Percentiles rank a stretch among this genome's conserved stretches.
phyloP scores from a whole-genome alignment of 2,797 vertebrate genomes.

The Tragelaphus oryx region DNA sequence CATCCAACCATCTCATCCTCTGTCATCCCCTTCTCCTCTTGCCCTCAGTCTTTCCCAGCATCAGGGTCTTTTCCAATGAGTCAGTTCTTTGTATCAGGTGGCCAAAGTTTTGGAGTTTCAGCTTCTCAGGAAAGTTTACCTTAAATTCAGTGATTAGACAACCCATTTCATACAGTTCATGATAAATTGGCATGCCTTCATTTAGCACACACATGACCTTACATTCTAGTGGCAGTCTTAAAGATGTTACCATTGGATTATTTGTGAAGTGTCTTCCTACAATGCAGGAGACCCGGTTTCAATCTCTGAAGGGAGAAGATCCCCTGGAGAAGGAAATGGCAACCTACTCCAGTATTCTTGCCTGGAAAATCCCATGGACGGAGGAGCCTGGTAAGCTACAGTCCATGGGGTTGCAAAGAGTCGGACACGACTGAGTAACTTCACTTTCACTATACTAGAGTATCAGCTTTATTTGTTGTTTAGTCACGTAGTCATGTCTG shows the following conservation, averaged over 20 bases:
- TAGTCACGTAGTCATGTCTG: background rate
- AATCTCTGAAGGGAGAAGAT: too few relatives aligned
- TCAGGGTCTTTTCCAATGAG: background rate
- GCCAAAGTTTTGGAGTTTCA: background rate
- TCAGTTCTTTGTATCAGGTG: background rate
- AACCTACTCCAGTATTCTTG: too few relatives aligned
- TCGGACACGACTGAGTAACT: too few relatives aligned
- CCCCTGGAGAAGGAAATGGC: too few relatives aligned
- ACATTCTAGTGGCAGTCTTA: background rate
- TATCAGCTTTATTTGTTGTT: background rate
- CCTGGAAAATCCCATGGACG: too few relatives aligned
- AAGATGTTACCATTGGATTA: background rate
- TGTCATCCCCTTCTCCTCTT: background rate
- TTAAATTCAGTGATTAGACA: background rate
- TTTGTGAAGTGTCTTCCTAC: background rate
- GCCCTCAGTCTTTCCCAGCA: background rate
- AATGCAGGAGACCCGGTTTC: too few relatives aligned
- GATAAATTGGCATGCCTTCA: background rate
- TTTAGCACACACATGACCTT: background rate
- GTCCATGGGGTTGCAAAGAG: too few relatives aligned
- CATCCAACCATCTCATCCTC: background rate
- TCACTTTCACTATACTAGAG: background rate
- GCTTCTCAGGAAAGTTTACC: background rate
- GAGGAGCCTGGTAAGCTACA: too few relatives aligned
- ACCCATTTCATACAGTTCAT: background rate